These are phyloP conservation scores for Rhinogobius similis DNA, from an alignment of 2,113 vertebrate species.

Conservation along the genomic window DNA sequence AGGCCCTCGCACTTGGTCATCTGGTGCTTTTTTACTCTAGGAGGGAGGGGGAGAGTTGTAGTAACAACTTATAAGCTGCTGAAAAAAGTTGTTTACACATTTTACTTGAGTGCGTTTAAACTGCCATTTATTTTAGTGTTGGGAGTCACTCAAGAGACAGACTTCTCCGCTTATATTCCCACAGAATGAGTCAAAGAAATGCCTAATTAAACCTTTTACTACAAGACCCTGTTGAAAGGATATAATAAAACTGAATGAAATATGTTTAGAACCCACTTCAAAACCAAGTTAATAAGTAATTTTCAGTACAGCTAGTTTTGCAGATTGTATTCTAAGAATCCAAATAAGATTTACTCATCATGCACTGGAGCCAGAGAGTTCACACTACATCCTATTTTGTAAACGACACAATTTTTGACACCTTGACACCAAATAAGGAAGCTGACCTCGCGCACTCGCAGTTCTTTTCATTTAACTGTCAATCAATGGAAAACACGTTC, in stretches of 20 bases:
- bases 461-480: constrained; percentile 37
- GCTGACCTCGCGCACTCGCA: constrained; percentile 21
- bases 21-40: constrained; percentile 21
- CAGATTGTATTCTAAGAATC: neutral
- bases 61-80: constrained; percentile 67
- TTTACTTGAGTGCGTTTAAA: constrained; percentile 60
- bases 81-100: constrained; percentile 77
- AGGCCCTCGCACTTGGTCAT: constrained; percentile 9
- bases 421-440: constrained; percentile 38
- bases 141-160: constrained; percentile 16
- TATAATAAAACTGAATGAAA: neutral
- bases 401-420: constrained; percentile 28
- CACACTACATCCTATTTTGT: constrained; percentile 31
- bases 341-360: constrained; percentile 16
- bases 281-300: neutral
- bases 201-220: too few species aligned
- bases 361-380: constrained; percentile 31
- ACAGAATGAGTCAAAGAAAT: constrained; percentile 35
- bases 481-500: constrained; percentile 24
- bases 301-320: constrained; percentile 1
- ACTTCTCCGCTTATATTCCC: constrained; percentile 30
- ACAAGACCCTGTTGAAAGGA: constrained; percentile 33
- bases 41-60: constrained; percentile 47
- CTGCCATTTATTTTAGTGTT: constrained; percentile 49
- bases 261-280: neutral